These are phyloP conservation scores for Drosophila tani DNA, from an alignment of 1,140 invertebrate species.

Conservation along the genomic window DNA sequence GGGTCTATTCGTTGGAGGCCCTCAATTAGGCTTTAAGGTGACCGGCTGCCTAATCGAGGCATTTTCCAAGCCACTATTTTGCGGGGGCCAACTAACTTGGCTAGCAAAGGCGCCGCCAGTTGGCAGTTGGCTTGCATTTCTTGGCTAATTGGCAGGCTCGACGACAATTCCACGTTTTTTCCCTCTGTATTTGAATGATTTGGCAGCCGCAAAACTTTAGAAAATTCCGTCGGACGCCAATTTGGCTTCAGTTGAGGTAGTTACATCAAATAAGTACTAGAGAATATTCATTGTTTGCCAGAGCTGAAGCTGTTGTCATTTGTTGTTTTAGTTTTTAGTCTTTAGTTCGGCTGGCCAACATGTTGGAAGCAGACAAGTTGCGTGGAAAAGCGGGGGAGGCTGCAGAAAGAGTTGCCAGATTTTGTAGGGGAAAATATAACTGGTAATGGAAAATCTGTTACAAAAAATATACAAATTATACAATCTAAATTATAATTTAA, in stretches of 20 bases:
- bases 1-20: conserved; percentile 12
- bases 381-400: conserved; percentile 7
- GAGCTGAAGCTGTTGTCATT: conserved; percentile 1
- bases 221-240: conserved; percentile 25
- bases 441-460: neutral
- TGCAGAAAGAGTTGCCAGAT: conserved; percentile 33
- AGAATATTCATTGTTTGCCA: conserved; percentile 36
- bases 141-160: conserved; percentile 63
- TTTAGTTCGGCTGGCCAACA: conserved; percentile 34
- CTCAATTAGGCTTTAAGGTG: conserved; percentile 47
- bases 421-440: neutral
- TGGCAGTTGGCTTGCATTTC: conserved; percentile 52
- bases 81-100: conserved; percentile 35
- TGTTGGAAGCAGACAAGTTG: conserved; percentile 56
- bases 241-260: conserved; percentile 34
- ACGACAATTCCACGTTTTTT: conserved; percentile 22
- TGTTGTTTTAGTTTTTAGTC: conserved; percentile 3
- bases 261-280: conserved; percentile 23
- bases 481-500: too few relatives aligned
- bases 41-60: conserved; percentile 45
- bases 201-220: conserved; percentile 44
- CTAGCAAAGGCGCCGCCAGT: neutral
- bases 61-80: conserved; percentile 30
- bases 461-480: neutral
- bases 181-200: conserved; percentile 24